These are phyloP conservation scores for Rhopalosiphum padi DNA, from an alignment of 1,140 invertebrate genomes.

Conservation along the genomic window DNA sequence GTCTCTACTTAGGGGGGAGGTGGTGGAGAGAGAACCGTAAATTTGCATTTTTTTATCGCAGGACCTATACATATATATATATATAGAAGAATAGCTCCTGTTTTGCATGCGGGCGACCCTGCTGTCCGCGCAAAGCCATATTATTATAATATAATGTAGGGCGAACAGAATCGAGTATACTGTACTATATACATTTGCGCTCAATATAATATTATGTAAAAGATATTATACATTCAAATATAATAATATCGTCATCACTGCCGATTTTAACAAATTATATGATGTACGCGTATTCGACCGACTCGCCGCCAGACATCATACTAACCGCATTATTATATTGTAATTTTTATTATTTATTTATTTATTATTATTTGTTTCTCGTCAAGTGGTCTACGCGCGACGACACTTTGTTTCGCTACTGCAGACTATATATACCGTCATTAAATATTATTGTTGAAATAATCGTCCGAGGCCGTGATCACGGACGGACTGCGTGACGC, in stretches of 20 bases:
- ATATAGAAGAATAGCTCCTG: slow-evolving; percentile 27
- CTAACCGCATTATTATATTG: not conserved
- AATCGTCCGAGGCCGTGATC: not conserved
- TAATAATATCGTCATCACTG: not conserved
- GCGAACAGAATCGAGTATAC: not conserved
- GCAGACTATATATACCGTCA: not conserved
- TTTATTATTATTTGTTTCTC: not conserved
- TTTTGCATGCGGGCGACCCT: slow-evolving; percentile 53
- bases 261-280: not conserved
- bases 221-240: not conserved
- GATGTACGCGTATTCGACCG: not conserved
- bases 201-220: not conserved
- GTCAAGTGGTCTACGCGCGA: not conserved
- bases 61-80: not conserved
- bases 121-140: not conserved
- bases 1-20: not conserved
- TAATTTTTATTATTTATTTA: not conserved
- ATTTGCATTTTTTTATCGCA: slow-evolving; percentile 52
- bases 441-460: slow-evolving; percentile 4
- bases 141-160: slow-evolving; percentile 11
- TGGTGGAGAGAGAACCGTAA: not conserved
- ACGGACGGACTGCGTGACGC: slow-evolving; percentile 32
- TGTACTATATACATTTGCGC: not conserved
- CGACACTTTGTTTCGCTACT: not conserved
- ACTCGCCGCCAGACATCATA: not conserved